phyloP scores from a whole-genome alignment of 2,888 invertebrate species.

The Nomada ferruginata region DNA sequence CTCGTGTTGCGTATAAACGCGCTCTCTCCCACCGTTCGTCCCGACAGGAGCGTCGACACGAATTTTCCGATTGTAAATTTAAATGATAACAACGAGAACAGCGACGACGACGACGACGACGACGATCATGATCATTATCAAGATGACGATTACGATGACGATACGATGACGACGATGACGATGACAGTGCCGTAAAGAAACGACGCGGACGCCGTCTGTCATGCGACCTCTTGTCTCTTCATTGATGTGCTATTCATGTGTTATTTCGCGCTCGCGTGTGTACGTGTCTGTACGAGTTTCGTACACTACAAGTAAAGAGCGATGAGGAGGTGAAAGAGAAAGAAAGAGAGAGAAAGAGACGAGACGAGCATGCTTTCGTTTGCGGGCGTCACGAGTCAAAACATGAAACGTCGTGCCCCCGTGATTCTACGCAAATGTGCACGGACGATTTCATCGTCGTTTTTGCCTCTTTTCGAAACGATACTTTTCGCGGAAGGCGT shows the following conservation, averaged over 20 bases:
- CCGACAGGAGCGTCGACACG: constrained; percentile 59
- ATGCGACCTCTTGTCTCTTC: constrained; percentile 65
- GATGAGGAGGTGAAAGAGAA: constrained; percentile 1
- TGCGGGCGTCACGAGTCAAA: constrained; percentile 51
- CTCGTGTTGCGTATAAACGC: constrained; percentile 33
- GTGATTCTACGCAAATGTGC: constrained; percentile 56
- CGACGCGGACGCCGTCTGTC: constrained; percentile 63
- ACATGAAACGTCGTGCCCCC: constrained; percentile 50
- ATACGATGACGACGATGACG: constrained; percentile 9
- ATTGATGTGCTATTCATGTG: constrained; percentile 60
- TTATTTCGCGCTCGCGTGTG: constrained; percentile 13
- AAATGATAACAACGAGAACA: constrained; percentile 35
- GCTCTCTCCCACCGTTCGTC: constrained; percentile 38
- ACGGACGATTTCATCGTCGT: constrained; percentile 32
- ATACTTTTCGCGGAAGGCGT: constrained; percentile 25
- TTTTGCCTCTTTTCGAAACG: constrained; percentile 30
- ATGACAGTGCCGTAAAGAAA: constrained; percentile 43
- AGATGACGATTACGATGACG: neutral
- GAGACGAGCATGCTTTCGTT: constrained; percentile 21
- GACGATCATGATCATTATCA: no score
- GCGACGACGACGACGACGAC: constrained; percentile 2
- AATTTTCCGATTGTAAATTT: constrained; percentile 65
- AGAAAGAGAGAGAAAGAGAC: constrained; percentile 21
- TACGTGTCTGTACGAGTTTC: neutral
- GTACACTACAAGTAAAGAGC: constrained; percentile 1